Evolutionary conservation across 2,888 invertebrate species (phyloP).

Genomic region (Encarsia formosa): DNA sequence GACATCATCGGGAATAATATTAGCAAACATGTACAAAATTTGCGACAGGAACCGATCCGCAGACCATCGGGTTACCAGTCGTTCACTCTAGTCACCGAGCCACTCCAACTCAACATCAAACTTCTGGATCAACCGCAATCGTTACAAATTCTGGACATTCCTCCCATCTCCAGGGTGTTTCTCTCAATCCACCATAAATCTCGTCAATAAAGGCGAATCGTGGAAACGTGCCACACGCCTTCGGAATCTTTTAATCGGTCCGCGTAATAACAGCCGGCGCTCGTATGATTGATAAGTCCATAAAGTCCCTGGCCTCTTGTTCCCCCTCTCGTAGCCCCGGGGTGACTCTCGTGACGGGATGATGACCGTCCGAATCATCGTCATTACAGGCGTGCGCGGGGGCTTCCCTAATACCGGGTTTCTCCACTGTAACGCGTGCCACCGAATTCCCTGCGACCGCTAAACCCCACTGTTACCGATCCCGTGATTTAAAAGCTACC

Average conservation of each 20-base stretch:
- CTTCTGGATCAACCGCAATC: too few species aligned
- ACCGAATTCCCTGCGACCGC: constrained; percentile 41
- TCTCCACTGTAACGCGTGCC: constrained; percentile 46
- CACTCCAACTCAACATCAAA: too few species aligned
- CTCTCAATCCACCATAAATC: constrained; percentile 40
- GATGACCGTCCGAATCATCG: constrained; percentile 47
- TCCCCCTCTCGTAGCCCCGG: constrained; percentile 37
- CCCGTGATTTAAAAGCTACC: too few species aligned
- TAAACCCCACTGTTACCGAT: too few species aligned
- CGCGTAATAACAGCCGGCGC: constrained; percentile 43
- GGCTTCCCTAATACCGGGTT: constrained; percentile 43
- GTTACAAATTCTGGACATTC: too few species aligned
- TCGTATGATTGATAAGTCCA: constrained; percentile 51
- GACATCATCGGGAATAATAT: too few species aligned
- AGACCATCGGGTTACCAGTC: too few species aligned
- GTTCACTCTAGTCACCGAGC: too few species aligned
- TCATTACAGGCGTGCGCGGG: constrained; percentile 38
- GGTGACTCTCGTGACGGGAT: constrained; percentile 51
- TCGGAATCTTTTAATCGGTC: constrained; percentile 49
- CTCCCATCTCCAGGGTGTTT: too few species aligned
- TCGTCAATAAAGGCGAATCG: constrained; percentile 45
- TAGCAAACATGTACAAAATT: too few species aligned
- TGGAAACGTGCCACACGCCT: constrained; percentile 35
- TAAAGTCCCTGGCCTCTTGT: constrained; percentile 40
- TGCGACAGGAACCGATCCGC: too few species aligned